These are phyloP conservation scores for Enteromius viviparus DNA, from an alignment of 2,797 vertebrate genomes.

Conservation along the genomic window DNA sequence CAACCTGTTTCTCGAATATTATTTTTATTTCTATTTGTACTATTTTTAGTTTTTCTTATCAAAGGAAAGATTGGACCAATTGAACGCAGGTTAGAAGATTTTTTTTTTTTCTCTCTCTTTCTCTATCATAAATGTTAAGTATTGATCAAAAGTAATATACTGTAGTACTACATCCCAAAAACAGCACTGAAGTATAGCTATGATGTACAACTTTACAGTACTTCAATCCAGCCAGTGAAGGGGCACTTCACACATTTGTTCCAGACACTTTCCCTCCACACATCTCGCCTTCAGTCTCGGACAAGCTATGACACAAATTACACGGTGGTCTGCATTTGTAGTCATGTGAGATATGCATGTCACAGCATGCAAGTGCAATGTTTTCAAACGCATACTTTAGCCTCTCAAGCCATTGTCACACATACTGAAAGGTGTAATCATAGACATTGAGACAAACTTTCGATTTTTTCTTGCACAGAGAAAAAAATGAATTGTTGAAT, in stretches of 20 bases:
- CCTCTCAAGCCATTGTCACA: conserved; percentile 33
- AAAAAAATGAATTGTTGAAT: not conserved
- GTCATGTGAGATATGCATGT: conserved; percentile 1
- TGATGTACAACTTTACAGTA: not conserved
- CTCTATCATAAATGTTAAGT: not conserved
- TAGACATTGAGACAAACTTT: conserved; percentile 8
- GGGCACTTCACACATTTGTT: conserved; percentile 12
- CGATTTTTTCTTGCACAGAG: conserved; percentile 38
- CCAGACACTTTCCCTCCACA: not conserved
- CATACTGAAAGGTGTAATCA: conserved; percentile 55
- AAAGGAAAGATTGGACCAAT: no score
- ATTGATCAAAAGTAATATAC: not conserved
- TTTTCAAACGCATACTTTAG: not conserved
- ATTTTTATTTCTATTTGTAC: not conserved
- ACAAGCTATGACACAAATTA: conserved; percentile 12
- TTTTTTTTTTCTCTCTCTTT: no score
- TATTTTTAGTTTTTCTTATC: not conserved
- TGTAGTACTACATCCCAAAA: not conserved
- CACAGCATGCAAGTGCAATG: not conserved
- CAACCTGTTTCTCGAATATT: not conserved
- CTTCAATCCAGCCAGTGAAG: not conserved
- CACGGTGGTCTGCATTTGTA: not conserved
- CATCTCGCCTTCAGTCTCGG: not conserved
- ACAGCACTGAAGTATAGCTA: not conserved
- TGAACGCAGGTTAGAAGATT: no score